Percentiles rank a stretch among this genome's conserved stretches.
Conservation (phyloP, 2,888 invertebrate species). For the Choreutis nemorana region DNA sequence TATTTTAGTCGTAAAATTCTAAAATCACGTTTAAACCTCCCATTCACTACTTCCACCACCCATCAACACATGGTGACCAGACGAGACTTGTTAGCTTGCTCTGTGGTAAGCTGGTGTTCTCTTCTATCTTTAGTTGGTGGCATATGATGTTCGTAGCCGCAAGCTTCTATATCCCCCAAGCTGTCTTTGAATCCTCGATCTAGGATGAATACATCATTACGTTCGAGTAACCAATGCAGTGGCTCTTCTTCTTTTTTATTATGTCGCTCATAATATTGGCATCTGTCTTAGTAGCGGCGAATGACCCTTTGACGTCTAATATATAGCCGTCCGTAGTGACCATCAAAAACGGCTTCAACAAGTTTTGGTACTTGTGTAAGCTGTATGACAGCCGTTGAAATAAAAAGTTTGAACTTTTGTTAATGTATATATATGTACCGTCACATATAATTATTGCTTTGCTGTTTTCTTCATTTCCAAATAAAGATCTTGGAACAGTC, state of each 20-base stretch:
- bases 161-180: background rate
- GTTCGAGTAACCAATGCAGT: background rate
- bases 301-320: slow-evolving; percentile 5
- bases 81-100: slow-evolving; percentile 3
- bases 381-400: slow-evolving; percentile 7
- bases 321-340: slow-evolving; percentile 7
- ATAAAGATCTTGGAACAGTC: slow-evolving; percentile 8
- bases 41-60: slow-evolving; percentile 5
- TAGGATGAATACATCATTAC: slow-evolving; percentile 1
- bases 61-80: slow-evolving; percentile 4
- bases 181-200: slow-evolving; percentile 3
- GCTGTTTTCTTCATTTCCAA: slow-evolving; percentile 1
- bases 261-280: slow-evolving; percentile 7
- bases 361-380: slow-evolving; percentile 7
- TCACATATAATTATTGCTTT: slow-evolving; percentile 7
- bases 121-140: slow-evolving; percentile 1
- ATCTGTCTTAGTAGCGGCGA: slow-evolving; percentile 8
- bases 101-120: background rate
- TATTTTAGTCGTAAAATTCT: slow-evolving; percentile 4
- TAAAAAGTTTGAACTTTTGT: slow-evolving; percentile 8
- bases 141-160: slow-evolving; percentile 1
- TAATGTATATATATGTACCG: slow-evolving; percentile 9
- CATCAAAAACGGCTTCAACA: slow-evolving; percentile 7
- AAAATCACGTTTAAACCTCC: slow-evolving; percentile 6
- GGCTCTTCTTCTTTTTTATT: background rate